Percentiles rank a stretch among this genome's conserved stretches.
phyloP scores from a whole-genome alignment of 2,113 vertebrate genomes.

The Bubalus kerabau region DNA sequence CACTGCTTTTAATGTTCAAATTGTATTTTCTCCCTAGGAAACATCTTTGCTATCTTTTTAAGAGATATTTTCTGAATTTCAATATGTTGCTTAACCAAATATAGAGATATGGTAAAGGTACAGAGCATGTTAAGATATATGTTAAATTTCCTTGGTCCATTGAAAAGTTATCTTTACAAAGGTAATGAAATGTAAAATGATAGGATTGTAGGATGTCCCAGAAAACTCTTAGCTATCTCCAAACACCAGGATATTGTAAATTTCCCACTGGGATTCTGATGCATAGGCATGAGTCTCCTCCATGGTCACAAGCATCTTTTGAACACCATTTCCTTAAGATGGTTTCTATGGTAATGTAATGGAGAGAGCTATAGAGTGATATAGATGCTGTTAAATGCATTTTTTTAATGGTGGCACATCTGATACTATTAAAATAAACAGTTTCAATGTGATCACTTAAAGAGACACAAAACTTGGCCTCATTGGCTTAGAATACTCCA shows the following conservation, averaged over 20 bases:
- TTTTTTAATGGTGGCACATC: background rate
- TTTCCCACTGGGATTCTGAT: background rate
- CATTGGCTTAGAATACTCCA: background rate
- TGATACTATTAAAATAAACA: background rate
- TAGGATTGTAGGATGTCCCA: background rate
- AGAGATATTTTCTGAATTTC: background rate
- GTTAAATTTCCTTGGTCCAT: background rate
- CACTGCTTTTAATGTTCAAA: background rate
- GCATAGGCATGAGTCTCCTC: background rate
- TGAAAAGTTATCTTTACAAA: conserved; percentile 35
- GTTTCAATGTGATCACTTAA: background rate
- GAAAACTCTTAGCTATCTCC: conserved; percentile 18
- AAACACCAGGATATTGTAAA: background rate
- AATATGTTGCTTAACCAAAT: conserved; percentile 5
- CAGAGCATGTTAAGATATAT: background rate
- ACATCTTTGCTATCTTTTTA: background rate
- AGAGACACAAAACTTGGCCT: background rate
- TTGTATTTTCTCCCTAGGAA: background rate
- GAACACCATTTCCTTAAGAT: background rate
- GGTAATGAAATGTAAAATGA: background rate
- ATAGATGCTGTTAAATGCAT: background rate
- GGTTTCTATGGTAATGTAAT: background rate
- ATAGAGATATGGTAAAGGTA: background rate
- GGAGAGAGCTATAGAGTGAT: background rate
- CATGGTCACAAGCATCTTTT: background rate